These are phyloP conservation scores for Fistularia commersonii DNA, from an alignment of 2,797 vertebrate genomes.

Conservation along the genomic window DNA sequence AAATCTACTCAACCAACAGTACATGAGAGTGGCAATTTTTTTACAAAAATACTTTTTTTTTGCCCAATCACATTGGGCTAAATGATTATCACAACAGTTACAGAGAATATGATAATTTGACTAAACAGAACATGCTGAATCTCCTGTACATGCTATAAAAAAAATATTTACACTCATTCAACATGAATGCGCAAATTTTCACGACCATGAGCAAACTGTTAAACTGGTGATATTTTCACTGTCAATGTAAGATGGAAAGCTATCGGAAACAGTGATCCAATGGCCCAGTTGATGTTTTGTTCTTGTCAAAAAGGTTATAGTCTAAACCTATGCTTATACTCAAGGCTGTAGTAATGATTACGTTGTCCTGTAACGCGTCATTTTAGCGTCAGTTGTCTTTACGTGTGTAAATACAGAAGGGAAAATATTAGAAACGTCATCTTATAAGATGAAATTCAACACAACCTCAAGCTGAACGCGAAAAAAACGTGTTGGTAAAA, in stretches of 20 bases:
- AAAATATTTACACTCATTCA: constrained; percentile 79
- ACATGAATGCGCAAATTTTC: constrained; percentile 62
- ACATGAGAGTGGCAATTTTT: constrained; percentile 34
- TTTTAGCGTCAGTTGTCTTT: not conserved
- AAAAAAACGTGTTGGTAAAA: too few relatives aligned
- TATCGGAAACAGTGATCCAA: not conserved
- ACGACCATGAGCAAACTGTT: constrained; percentile 26
- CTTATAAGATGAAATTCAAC: too few relatives aligned
- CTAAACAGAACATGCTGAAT: constrained; percentile 45
- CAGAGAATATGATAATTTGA: constrained; percentile 23
- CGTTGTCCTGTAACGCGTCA: not conserved
- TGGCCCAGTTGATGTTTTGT: too few relatives aligned
- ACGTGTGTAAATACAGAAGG: not conserved
- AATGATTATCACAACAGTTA: constrained; percentile 41
- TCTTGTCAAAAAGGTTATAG: too few relatives aligned
- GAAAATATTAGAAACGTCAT: too few relatives aligned
- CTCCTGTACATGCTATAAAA: constrained; percentile 69
- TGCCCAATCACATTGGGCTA: constrained; percentile 25
- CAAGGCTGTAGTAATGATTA: not conserved
- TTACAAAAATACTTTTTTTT: constrained; percentile 66
- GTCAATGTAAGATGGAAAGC: too few relatives aligned
- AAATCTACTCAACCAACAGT: constrained; percentile 36
- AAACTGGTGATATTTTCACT: too few relatives aligned
- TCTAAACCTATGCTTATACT: too few relatives aligned
- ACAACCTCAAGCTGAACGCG: too few relatives aligned